Conservation (phyloP, 2,113 vertebrate genomes). For the Petrocephalus microphthalmus region DNA sequence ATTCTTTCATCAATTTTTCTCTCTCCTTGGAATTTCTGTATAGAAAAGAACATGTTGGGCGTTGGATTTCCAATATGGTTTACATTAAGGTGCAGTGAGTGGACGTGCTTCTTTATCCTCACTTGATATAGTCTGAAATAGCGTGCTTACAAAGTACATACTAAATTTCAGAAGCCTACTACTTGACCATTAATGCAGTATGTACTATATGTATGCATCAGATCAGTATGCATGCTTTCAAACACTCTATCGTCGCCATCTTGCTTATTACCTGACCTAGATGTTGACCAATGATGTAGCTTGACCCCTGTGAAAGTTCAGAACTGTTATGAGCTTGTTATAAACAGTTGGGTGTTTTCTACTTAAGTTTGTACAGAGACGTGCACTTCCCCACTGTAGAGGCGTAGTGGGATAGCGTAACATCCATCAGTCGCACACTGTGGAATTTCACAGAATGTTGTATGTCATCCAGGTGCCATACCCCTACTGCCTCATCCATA, state of each 20-base stretch:
- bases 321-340: not conserved
- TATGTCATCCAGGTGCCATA: not conserved
- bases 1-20: not conserved
- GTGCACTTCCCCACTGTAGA: not conserved
- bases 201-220: too few relatives aligned
- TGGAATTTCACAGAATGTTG: not conserved
- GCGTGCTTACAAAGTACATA: too few relatives aligned
- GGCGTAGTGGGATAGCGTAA: not conserved
- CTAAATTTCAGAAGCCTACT: too few relatives aligned
- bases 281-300: not conserved
- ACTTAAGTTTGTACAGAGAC: not conserved
- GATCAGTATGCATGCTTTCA: too few relatives aligned
- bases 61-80: not conserved
- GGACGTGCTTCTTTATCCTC: not conserved
- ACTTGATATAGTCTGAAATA: not conserved
- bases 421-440: not conserved
- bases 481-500: not conserved
- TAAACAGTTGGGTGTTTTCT: not conserved
- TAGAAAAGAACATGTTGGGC: not conserved
- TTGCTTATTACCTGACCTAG: not conserved
- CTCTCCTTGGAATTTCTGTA: not conserved
- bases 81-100: slow-evolving; percentile 1
- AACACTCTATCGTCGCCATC: too few relatives aligned
- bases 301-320: not conserved
- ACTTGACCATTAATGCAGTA: too few relatives aligned